These are phyloP conservation scores for Eupithecia centaureata DNA, from an alignment of 2,888 invertebrate genomes.

Conservation along the genomic window DNA sequence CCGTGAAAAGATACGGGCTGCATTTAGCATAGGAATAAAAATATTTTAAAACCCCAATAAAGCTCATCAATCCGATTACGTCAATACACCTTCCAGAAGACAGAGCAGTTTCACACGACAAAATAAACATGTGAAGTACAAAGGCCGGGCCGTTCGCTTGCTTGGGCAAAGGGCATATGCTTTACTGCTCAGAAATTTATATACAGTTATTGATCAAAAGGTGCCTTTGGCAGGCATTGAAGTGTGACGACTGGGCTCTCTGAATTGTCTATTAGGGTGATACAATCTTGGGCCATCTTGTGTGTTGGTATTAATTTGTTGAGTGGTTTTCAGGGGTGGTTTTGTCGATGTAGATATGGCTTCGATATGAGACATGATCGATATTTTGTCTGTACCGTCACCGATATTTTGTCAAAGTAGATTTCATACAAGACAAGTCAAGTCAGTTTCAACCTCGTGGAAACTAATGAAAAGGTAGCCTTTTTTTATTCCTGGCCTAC, in stretches of 20 bases:
- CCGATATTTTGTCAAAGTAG: not conserved
- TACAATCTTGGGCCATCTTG: constrained; percentile 72
- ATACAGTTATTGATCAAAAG: constrained; percentile 84
- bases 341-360: constrained; percentile 5
- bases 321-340: constrained; percentile 32
- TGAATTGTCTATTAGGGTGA: constrained; percentile 79
- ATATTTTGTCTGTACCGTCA: not conserved
- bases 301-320: constrained; percentile 29
- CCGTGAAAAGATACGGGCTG: not conserved
- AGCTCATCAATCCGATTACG: constrained; percentile 16
- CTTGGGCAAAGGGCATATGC: constrained; percentile 80
- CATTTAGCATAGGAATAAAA: not conserved
- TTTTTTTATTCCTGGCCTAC: too few species aligned
- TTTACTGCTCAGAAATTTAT: constrained; percentile 72
- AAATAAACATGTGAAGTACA: constrained; percentile 61
- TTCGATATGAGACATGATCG: not conserved
- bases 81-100: constrained; percentile 12
- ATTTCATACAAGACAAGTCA: too few species aligned
- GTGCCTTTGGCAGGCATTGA: constrained; percentile 79
- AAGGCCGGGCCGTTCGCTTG: constrained; percentile 71
- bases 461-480: too few species aligned
- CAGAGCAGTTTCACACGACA: constrained; percentile 48
- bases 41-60: not conserved
- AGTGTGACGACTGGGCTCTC: constrained; percentile 65
- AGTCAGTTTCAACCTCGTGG: too few species aligned